Percentiles rank a stretch among this genome's conserved stretches.
Evolutionary conservation across 2,113 vertebrate species (phyloP).

Genomic region (Lonchura striata): DNA sequence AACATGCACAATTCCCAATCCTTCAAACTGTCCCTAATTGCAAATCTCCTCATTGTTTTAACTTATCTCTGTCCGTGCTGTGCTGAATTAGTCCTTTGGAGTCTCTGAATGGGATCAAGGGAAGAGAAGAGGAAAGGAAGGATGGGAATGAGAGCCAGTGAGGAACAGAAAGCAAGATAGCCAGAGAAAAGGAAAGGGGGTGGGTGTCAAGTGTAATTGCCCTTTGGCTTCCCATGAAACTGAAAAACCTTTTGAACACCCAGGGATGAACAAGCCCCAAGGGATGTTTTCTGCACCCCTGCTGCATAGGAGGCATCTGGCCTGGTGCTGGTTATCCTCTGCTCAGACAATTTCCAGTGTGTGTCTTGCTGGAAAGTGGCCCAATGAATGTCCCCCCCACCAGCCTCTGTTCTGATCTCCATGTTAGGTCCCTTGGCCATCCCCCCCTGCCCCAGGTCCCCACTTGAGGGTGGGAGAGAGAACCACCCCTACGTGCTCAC

Average conservation of each 20-base stretch:
- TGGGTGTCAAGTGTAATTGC: not conserved
- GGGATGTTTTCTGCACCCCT: not conserved
- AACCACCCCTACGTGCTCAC: not conserved
- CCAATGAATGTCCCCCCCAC: not conserved
- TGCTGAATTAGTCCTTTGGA: slow-evolving; percentile 55
- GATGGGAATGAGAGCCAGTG: not conserved
- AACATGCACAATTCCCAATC: not conserved
- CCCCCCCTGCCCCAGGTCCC: not conserved
- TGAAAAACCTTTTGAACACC: not conserved
- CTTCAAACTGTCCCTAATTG: slow-evolving; percentile 27
- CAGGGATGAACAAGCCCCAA: not conserved
- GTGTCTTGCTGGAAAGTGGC: slow-evolving; percentile 18
- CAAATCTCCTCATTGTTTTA: slow-evolving; percentile 51
- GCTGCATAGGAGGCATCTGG: not conserved
- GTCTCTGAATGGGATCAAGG: slow-evolving; percentile 21
- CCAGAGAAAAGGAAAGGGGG: not conserved
- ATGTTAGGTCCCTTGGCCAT: not conserved
- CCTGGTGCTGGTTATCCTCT: not conserved
- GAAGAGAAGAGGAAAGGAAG: not conserved
- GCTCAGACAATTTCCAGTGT: not conserved
- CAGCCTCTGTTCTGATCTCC: not conserved
- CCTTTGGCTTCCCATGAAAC: not conserved
- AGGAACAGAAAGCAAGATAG: not conserved
- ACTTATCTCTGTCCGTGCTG: slow-evolving; percentile 13
- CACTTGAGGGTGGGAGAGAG: not conserved